These are phyloP conservation scores for Vollenhovia emeryi DNA, from an alignment of 1,140 invertebrate genomes.

Conservation along the genomic window DNA sequence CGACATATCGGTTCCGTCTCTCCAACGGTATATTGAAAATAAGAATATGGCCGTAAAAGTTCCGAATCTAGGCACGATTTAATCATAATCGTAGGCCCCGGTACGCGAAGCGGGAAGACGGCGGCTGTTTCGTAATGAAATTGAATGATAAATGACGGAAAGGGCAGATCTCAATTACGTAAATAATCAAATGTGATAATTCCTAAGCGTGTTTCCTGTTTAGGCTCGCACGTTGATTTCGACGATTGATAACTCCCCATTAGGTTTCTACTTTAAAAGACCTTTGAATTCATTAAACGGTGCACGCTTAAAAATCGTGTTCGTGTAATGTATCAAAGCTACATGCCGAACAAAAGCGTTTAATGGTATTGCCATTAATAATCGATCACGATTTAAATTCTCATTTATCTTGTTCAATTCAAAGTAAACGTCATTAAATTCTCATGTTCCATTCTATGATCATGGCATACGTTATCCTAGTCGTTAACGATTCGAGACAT, in stretches of 20 bases:
- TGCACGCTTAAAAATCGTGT: background rate
- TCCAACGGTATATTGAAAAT: conserved; percentile 19
- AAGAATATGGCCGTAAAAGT: background rate
- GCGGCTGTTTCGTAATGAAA: background rate
- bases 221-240: background rate
- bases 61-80: background rate
- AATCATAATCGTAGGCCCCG: background rate
- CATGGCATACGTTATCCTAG: background rate
- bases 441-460: background rate
- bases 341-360: background rate
- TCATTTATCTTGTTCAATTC: background rate
- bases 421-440: background rate
- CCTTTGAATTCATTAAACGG: background rate
- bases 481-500: conserved; percentile 22
- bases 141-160: background rate
- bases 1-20: conserved; percentile 16
- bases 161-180: background rate
- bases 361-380: background rate
- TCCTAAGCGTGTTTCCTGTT: no score
- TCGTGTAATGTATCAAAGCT: background rate
- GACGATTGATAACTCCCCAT: background rate
- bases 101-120: background rate
- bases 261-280: background rate
- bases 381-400: background rate
- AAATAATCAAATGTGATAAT: background rate